These are phyloP conservation scores for Alsophila aescularia DNA, from an alignment of 2,888 invertebrate genomes.

Conservation along the genomic window DNA sequence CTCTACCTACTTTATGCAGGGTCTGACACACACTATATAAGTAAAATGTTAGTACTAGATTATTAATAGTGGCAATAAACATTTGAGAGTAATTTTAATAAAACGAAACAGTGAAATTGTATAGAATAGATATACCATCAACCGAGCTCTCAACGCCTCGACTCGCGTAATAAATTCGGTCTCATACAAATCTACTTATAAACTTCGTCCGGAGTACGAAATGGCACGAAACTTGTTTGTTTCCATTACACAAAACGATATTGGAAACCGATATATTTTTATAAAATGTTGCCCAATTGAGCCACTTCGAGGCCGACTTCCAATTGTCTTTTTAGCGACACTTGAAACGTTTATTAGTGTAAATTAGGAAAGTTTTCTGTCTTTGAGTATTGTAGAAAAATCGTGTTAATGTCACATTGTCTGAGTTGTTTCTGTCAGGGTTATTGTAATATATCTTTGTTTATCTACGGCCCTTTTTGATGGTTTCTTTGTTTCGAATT, in stretches of 20 bases:
- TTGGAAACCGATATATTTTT: slow-evolving; percentile 37
- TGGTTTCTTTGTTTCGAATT: slow-evolving; percentile 24
- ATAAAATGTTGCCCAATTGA: slow-evolving; percentile 25
- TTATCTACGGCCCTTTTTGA: slow-evolving; percentile 29
- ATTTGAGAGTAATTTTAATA: background rate
- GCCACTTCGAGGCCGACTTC: background rate
- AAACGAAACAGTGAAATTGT: slow-evolving; percentile 8
- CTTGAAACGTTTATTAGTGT: slow-evolving; percentile 34
- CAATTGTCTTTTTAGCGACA: slow-evolving; percentile 28
- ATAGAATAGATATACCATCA: slow-evolving; percentile 16
- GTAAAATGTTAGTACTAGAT: too few relatives aligned
- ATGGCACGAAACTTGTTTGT: slow-evolving; percentile 24
- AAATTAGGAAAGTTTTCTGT: slow-evolving; percentile 45
- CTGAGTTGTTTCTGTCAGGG: slow-evolving; percentile 37
- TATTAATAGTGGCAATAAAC: too few relatives aligned
- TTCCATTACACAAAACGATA: slow-evolving; percentile 30
- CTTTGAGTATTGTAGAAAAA: slow-evolving; percentile 28
- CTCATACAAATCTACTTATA: slow-evolving; percentile 27
- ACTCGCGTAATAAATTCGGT: slow-evolving; percentile 17
- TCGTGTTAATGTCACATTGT: slow-evolving; percentile 43
- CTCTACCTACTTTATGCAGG: too few relatives aligned
- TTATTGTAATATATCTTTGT: slow-evolving; percentile 45
- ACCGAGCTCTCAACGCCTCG: slow-evolving; percentile 5
- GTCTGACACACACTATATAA: too few relatives aligned
- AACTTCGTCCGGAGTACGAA: slow-evolving; percentile 25